These are phyloP conservation scores for Caenorhabditis angaria DNA, from an alignment of 2,888 invertebrate genomes.

Conservation along the genomic window DNA sequence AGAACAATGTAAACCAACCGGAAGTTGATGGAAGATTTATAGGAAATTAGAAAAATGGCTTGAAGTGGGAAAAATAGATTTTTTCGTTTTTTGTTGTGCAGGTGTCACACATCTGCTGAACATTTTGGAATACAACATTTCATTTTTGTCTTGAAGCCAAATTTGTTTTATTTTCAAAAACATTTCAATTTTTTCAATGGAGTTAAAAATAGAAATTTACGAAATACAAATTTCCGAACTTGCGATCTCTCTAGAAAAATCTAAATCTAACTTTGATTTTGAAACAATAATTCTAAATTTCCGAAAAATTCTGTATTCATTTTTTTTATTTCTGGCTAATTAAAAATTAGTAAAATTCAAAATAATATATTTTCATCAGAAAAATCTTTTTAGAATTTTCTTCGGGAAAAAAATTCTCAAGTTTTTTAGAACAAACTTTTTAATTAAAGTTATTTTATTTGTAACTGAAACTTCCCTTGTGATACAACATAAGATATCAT, in stretches of 20 bases:
- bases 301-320: not conserved
- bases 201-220: not conserved
- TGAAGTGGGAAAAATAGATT: not conserved
- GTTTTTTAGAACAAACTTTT: not conserved
- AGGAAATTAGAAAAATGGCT: not conserved
- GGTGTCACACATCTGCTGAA: too few species aligned
- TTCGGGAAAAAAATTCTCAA: not conserved
- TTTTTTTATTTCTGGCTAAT: too few species aligned
- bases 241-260: not conserved
- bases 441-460: too few species aligned
- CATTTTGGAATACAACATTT: too few species aligned
- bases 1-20: too few species aligned
- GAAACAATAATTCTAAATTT: not conserved
- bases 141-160: too few species aligned
- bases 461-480: too few species aligned
- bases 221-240: not conserved
- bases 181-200: not conserved
- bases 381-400: not conserved
- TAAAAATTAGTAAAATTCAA: not conserved
- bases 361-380: not conserved
- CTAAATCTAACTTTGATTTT: not conserved
- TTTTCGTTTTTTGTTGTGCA: too few species aligned
- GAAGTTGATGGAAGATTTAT: not conserved
- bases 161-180: not conserved
- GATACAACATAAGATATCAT: not conserved